Evolutionary conservation across 2,888 invertebrate species (phyloP), one percentile per base, ranked within the genome.

Genomic region (Leucophora obtusa): DNA sequence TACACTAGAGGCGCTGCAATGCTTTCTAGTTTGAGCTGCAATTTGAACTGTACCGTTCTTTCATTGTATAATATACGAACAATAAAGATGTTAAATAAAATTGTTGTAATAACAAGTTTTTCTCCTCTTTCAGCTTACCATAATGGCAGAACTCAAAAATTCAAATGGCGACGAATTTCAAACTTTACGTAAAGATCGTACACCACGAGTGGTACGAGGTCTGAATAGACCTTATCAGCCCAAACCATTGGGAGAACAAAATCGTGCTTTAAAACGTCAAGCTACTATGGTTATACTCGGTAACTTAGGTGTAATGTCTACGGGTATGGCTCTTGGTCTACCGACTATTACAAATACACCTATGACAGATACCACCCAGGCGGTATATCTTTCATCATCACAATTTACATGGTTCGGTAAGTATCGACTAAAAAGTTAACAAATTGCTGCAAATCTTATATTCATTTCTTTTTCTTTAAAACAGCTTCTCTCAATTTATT

Each of bases 341-440:
- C 91, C 90, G 24, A 87, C 90, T 1, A 86, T 90, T 1, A 86
- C 88, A 1, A 69, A 89, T 28, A 62, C 72, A 3, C 87, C 89
- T 58, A 83, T 91, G 8, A 88, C 80, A 5, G 86, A 86, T 72
- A 60, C 83, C 10, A 83, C 82, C 5, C 87, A 89, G 62, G 35
- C 84, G 0, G 85, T 88, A 2, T 82, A 86, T 70, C 82, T 91
- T n/a, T 84, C 83, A 8, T 43, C 59, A 0, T 82, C 86, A 2
- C 86, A 91, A 78, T 87, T 86, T 7, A 87, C 90, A 2, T 91
- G 90, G 90, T 91, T 89, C 83, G 88, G 88, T 89, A 85, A 84
- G 83, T 62, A 28, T 3, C 6, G 28, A 3, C 6, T 3, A 7
- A 17, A n/a, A n/a, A 4, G 10, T 9, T 35, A 17, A 75, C 18